Evolutionary conservation across 2,113 vertebrate genomes (phyloP), one percentile per base, ranked within the genome.

Genomic region (Larimichthys crocea): DNA sequence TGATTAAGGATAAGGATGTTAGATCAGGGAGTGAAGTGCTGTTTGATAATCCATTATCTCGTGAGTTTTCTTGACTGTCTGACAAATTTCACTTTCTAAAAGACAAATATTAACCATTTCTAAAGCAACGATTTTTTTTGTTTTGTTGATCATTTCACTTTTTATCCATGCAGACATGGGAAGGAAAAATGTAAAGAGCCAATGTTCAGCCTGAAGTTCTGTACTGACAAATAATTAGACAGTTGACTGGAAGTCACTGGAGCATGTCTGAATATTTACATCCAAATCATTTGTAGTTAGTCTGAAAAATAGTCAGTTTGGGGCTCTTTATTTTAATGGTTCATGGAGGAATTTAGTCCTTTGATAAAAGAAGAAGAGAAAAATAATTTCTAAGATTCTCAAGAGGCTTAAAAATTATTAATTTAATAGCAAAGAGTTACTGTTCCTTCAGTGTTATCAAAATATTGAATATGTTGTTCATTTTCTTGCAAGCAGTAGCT

Each of bases 1-100:
- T 92, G 88, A 90, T 79, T 59, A 75, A 86, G 77, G 82, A 89
- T 83, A 64, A 76, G 53, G 57, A 83, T 87, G 72, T 80, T 74
- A 71, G 82, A 89, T 80, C 26, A 63, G 55, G 11, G 26, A 69
- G 73, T 77, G 62, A 71, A 52, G 26, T 29, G 11, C 44, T 79
- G 80, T 88, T 84, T 89, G 74, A 86, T 65, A 50, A 77, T 66
- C 59, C 44, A 46, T 88, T 69, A 65, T 83, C 62, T 76, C 42
- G 48, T 0, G 22, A 22, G 56, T 46, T 31, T 29, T 63, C 67
- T 49, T 78, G 24, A 46, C 71, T 35, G 49, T 63, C 75, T 68
- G 49, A 74, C 74, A 82, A 79, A 79, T 66, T 14, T 22, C 20
- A 73, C 59, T 56, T 49, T 80, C 56, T 66, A 74, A 80, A 74